Conservation (phyloP, 92 coral and sea anemone genomes). For the Parazoanthus darwini region DNA sequence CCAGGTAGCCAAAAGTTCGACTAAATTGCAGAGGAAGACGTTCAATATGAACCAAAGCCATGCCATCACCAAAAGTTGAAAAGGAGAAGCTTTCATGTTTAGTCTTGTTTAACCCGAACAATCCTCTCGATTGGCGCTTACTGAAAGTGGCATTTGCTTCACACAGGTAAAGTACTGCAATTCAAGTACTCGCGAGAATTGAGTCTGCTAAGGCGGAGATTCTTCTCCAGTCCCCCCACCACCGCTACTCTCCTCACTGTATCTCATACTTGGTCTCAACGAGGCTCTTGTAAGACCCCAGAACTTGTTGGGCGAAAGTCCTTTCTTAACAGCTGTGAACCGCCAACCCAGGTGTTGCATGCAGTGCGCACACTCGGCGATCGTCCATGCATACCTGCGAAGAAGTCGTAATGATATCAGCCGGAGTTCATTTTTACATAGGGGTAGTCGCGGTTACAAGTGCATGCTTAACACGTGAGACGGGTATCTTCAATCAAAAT, state of each 20-base stretch:
- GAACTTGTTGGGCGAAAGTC: slow-evolving; percentile 85
- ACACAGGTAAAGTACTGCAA: background rate
- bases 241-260: slow-evolving; percentile 51
- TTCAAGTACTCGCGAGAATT: background rate
- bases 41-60: background rate
- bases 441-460: background rate
- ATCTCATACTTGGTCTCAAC: slow-evolving; percentile 79
- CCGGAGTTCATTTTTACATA: background rate
- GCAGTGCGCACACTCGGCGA: slow-evolving; percentile 95
- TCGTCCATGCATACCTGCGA: slow-evolving; percentile 96
- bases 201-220: slow-evolving; percentile 5
- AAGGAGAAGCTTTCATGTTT: background rate
- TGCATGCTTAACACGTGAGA: no score
- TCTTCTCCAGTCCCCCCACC: background rate
- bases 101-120: no score
- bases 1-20: no score
- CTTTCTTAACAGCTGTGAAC: slow-evolving; percentile 92
- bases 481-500: no score
- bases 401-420: background rate
- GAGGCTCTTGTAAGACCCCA: slow-evolving; percentile 98
- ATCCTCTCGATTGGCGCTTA: no score
- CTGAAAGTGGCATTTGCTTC: background rate
- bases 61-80: background rate
- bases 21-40: no score
- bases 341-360: slow-evolving; percentile 93